A percentile compares a stretch with the other conserved stretches of the same genome.
Conservation (phyloP, 1,140 invertebrate genomes). For the Drosophila ananassae region DNA sequence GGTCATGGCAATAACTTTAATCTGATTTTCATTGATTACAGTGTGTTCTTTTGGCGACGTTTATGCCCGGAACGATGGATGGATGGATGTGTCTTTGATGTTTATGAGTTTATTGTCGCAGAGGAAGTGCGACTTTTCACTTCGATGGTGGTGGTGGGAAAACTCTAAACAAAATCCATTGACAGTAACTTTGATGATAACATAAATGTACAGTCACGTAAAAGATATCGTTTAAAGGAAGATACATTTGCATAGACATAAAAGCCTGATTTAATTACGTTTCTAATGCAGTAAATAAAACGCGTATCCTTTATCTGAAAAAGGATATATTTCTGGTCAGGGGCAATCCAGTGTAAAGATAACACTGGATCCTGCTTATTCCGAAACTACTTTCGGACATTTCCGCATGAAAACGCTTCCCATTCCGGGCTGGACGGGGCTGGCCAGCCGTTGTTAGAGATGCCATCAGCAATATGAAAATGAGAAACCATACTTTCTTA, state of each 20-base stretch:
- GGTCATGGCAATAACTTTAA: slow-evolving; percentile 46
- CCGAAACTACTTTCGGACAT: background rate
- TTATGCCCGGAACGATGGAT: slow-evolving; percentile 28
- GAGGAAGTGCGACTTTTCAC: slow-evolving; percentile 1
- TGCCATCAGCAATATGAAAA: slow-evolving; percentile 40
- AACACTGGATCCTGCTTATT: background rate
- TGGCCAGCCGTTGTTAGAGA: slow-evolving; percentile 5
- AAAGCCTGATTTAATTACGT: slow-evolving; percentile 1
- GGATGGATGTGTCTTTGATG: slow-evolving; percentile 13
- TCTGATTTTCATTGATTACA: slow-evolving; percentile 38
- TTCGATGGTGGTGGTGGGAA: background rate
- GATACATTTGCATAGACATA: background rate
- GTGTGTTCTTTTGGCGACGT: slow-evolving; percentile 9
- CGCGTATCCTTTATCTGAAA: background rate
- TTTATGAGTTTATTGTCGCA: slow-evolving; percentile 13
- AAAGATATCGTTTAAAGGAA: background rate
- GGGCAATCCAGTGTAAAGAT: background rate
- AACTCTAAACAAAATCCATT: background rate
- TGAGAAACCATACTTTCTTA: slow-evolving; percentile 30
- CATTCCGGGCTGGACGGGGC: background rate
- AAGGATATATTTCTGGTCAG: background rate
- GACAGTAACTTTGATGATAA: slow-evolving; percentile 1
- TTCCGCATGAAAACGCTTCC: slow-evolving; percentile 4
- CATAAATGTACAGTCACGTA: slow-evolving; percentile 16
- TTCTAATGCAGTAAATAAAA: background rate